Percentiles rank a stretch among this genome's conserved stretches.
Conservation (phyloP, 2,797 vertebrate genomes). For the Picus viridis region DNA sequence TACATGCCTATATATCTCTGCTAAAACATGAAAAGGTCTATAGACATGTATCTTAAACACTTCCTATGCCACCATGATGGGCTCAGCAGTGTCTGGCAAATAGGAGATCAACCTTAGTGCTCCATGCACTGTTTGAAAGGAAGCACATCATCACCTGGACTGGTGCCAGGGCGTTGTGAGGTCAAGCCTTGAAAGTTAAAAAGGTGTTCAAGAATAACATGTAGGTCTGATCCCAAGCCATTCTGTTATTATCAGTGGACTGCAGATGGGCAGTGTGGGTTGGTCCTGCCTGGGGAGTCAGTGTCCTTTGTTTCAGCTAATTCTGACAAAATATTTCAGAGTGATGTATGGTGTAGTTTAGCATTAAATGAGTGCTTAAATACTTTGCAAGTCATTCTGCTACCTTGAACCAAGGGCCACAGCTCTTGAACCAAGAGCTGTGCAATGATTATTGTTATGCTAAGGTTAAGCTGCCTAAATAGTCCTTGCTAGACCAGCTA, state of each 20-base stretch:
- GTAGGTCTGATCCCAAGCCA: neutral
- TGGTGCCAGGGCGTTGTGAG: neutral
- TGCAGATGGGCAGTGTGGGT: neutral
- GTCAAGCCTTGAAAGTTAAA: neutral
- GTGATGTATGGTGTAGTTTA: neutral
- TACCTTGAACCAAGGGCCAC: neutral
- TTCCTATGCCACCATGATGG: neutral
- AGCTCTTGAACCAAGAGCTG: neutral
- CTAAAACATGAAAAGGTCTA: accelerated
- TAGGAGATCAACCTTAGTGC: neutral
- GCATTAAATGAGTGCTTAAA: neutral
- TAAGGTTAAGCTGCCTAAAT: neutral
- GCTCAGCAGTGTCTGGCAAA: neutral
- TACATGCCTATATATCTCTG: neutral
- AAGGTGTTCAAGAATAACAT: neutral
- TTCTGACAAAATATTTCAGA: neutral
- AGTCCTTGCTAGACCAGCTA: neutral
- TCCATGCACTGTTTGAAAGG: neutral
- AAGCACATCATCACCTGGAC: neutral
- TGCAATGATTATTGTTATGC: neutral
- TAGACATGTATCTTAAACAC: neutral
- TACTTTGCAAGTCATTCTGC: neutral
- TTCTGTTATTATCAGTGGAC: neutral
- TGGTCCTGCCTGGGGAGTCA: neutral
- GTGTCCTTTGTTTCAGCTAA: neutral